phyloP scores from a whole-genome alignment of 2,113 vertebrate species.

The Saccopteryx leptura region DNA sequence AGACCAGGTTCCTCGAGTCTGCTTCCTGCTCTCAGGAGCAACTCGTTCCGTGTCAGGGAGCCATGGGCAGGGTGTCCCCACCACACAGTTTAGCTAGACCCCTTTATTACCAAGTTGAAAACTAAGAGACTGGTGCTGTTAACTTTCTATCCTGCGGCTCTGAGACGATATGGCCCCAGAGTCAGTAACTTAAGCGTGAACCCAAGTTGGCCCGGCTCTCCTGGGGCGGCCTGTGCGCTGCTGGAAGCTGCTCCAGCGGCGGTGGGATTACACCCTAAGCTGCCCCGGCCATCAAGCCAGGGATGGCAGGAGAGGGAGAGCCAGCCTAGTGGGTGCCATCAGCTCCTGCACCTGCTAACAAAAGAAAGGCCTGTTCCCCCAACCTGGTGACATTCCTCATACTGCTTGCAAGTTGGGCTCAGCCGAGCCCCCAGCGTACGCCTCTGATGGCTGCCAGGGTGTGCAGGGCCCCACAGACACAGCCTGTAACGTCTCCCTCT shows the following conservation, averaged over 20 bases:
- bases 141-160: not conserved
- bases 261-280: fast-evolving
- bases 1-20: not conserved
- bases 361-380: not conserved
- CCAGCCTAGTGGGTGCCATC: not conserved
- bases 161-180: not conserved
- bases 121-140: not conserved
- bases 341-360: constrained; percentile 1
- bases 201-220: not conserved
- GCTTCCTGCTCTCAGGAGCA: not conserved
- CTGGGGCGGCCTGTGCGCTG: fast-evolving
- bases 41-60: not conserved
- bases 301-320: not conserved
- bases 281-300: not conserved
- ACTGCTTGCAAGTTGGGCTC: not conserved
- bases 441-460: not conserved
- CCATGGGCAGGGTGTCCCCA: not conserved
- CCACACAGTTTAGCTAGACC: not conserved
- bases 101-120: not conserved
- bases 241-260: not conserved
- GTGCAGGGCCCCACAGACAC: fast-evolving
- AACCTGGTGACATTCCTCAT: not conserved
- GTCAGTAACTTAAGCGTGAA: not conserved
- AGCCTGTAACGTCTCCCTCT: not conserved
- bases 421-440: fast-evolving